These are phyloP conservation scores for Gorilla gorilla DNA, from an alignment of 2,113 vertebrate genomes.

Conservation along the genomic window DNA sequence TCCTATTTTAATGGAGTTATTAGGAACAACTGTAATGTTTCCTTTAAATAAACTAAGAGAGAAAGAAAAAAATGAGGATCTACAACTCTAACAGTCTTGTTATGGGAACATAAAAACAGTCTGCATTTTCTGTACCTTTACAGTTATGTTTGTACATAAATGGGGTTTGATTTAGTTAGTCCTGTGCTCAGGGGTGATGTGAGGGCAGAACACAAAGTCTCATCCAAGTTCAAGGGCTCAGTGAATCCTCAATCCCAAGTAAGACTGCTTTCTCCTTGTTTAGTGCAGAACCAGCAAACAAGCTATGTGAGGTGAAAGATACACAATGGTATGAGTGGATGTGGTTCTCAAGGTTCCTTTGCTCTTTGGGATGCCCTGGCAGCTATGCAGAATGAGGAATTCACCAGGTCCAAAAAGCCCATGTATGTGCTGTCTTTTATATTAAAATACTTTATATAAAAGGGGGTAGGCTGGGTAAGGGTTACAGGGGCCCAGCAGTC, in stretches of 20 bases:
- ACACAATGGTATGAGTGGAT: background rate
- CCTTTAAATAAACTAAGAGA: background rate
- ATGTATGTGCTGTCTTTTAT: background rate
- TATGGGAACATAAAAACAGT: background rate
- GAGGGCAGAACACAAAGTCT: background rate
- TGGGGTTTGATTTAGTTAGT: background rate
- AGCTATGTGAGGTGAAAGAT: background rate
- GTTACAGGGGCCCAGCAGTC: background rate
- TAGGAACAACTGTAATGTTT: background rate
- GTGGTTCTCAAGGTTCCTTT: background rate
- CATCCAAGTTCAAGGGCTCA: background rate
- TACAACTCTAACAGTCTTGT: background rate
- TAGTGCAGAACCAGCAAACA: background rate
- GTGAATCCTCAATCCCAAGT: fast-evolving
- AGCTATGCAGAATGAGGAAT: background rate
- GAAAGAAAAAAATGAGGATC: background rate
- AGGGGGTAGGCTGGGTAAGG: background rate
- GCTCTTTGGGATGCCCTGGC: background rate
- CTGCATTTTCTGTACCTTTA: background rate
- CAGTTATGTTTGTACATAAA: background rate
- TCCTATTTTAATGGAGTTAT: background rate
- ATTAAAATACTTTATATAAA: background rate
- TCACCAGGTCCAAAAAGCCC: background rate
- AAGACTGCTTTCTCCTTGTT: background rate
- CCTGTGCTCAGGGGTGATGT: background rate